These are phyloP conservation scores for Megathymus violae DNA, from an alignment of 1,140 invertebrate species.

Conservation along the genomic window DNA sequence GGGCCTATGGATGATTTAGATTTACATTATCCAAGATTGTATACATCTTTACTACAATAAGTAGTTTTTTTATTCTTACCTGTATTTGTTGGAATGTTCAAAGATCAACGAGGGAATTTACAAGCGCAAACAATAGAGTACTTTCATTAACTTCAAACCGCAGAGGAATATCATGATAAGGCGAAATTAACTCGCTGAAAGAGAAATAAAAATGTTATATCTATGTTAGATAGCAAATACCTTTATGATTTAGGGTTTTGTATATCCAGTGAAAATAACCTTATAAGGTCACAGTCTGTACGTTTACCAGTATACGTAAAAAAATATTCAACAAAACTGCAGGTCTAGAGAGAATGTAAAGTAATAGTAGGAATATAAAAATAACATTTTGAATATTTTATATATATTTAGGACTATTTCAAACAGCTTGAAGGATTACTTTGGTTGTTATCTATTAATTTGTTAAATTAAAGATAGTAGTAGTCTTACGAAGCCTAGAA, in stretches of 20 bases:
- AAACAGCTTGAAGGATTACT: too few species aligned
- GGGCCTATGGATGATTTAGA: too few species aligned
- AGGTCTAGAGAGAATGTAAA: too few species aligned
- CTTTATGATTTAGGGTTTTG: not conserved
- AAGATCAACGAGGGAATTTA: not conserved
- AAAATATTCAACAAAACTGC: too few species aligned
- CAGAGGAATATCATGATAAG: constrained; percentile 2
- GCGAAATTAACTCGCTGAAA: not conserved
- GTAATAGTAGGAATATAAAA: too few species aligned
- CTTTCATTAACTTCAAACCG: constrained; percentile 15
- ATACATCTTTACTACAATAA: not conserved
- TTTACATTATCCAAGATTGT: too few species aligned
- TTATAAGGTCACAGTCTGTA: not conserved
- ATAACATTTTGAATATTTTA: too few species aligned
- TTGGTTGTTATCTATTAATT: too few species aligned
- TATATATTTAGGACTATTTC: too few species aligned
- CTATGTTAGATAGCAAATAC: not conserved
- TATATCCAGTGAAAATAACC: not conserved
- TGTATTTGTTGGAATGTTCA: constrained; percentile 12
- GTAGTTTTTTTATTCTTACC: not conserved
- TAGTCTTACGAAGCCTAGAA: too few species aligned
- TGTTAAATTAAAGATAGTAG: too few species aligned
- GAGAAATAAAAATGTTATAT: not conserved
- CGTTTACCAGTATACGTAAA: too few species aligned
- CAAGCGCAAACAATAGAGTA: constrained; percentile 18